Evolutionary conservation across 1,140 invertebrate species (phyloP).

Genomic region (Whitmania pigra): DNA sequence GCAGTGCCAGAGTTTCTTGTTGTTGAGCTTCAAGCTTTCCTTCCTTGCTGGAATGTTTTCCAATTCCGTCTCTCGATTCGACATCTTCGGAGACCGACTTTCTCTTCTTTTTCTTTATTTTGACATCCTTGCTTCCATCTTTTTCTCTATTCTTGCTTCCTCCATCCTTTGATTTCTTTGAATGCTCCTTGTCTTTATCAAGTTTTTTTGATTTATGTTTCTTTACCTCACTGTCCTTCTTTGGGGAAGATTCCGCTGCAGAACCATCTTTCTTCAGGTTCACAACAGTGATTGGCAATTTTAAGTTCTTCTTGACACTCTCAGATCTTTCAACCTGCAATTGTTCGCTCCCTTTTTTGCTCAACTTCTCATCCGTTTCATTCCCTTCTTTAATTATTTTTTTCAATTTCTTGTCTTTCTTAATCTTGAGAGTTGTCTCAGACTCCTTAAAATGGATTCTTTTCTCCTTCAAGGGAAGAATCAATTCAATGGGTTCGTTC

Average conservation of each 20-base stretch:
- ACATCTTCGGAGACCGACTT: not conserved
- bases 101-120: constrained; percentile 8
- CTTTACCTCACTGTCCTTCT: not conserved
- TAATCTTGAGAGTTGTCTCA: not conserved
- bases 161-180: not conserved
- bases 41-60: not conserved
- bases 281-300: too few relatives aligned
- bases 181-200: too few relatives aligned
- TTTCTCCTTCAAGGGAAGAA: not conserved
- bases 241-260: not conserved
- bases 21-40: not conserved
- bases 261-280: too few relatives aligned
- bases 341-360: too few relatives aligned
- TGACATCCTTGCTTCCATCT: not conserved
- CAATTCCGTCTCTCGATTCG: not conserved
- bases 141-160: not conserved
- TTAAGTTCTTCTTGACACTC: too few relatives aligned
- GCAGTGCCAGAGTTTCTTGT: too few relatives aligned
- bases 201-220: not conserved
- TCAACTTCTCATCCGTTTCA: too few relatives aligned
- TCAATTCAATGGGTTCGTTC: not conserved
- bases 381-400: too few relatives aligned
- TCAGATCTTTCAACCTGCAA: too few relatives aligned
- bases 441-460: not conserved
- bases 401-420: too few relatives aligned